Conservation (phyloP, 2,113 vertebrate species). For the Dipodomys stephensi region DNA sequence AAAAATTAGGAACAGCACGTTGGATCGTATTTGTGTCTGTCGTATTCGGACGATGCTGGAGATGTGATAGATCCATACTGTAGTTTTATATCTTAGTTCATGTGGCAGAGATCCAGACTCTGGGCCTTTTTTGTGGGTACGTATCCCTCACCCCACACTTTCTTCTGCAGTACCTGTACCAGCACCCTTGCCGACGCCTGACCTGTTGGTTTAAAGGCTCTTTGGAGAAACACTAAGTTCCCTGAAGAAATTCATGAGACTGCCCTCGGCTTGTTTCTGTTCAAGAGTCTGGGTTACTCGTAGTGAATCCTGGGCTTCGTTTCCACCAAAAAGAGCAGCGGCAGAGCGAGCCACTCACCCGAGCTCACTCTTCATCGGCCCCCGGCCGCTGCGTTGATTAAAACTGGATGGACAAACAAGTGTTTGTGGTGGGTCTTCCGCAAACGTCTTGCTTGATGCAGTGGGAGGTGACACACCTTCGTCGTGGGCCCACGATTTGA, state of each 20-base stretch:
- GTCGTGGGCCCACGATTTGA: too few relatives aligned
- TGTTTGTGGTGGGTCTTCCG: background rate
- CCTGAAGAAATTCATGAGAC: background rate
- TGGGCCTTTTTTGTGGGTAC: too few relatives aligned
- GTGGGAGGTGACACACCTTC: background rate
- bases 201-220: background rate
- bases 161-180: too few relatives aligned
- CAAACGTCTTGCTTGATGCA: background rate
- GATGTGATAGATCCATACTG: background rate
- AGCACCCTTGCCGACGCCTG: too few relatives aligned
- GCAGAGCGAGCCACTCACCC: background rate
- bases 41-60: conserved; percentile 1
- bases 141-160: too few relatives aligned
- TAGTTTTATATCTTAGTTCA: background rate
- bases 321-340: background rate
- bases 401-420: background rate
- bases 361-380: background rate
- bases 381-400: background rate
- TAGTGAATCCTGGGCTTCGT: background rate
- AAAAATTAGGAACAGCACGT: too few relatives aligned
- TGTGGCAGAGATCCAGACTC: too few relatives aligned
- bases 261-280: background rate
- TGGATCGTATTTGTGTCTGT: background rate
- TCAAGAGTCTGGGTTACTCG: background rate
- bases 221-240: background rate